Base-by-base conservation (phyloP, 2,797 vertebrate genomes). In the Cyprinella venusta region DNA sequence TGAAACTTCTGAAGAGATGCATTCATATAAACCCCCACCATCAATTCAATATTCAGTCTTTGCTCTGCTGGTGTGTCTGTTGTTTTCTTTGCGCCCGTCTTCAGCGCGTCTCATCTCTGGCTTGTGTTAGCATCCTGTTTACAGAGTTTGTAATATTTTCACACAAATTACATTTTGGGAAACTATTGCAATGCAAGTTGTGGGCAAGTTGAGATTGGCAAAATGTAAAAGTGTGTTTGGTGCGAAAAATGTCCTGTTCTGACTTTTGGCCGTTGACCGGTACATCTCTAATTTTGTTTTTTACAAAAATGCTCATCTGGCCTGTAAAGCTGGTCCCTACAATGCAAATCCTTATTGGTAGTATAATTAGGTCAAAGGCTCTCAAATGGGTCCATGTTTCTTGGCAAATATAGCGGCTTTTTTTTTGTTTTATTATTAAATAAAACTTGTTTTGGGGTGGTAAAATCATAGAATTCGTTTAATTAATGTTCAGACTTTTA, bases 391-490 rank as follows among this genome's bases (percentile, higher is more conserved):
- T n/a, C 19, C 40, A 21, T 6, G 7, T n/a, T 54, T 24, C 10
- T 21, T 50, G 40, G 19, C 21, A 68, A 79, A 68, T 79, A n/a
- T 6, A 40, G n/a, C 50, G 19, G 6, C n/a, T n/a, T n/a, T n/a
- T n/a, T n/a, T n/a, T n/a, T n/a, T n/a, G n/a, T n/a, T 59, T 40
- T 42, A 33, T n/a, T n/a, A n/a, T n/a, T 45, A 76, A 76, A 61
- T 76, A 24, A n/a, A 76, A 54, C 16, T 56, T 56, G 30, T 12
- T 77, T 63, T 30, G 40, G 40, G 40, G 9, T 7, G 2, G 50
- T 59, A 45, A 80, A 80, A 61, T 42, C 50, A 8, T 68, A 24
- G 36, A 54, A 76, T 63, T 70, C 1, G 19, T 45, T 54, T 45
- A 10, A 61, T 15, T 59, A 40, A 45, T 21, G 21, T 48, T 33